Percentiles rank a stretch among this genome's conserved stretches.
phyloP scores from a whole-genome alignment of 2,888 invertebrate species.

The Agrochola macilenta region DNA sequence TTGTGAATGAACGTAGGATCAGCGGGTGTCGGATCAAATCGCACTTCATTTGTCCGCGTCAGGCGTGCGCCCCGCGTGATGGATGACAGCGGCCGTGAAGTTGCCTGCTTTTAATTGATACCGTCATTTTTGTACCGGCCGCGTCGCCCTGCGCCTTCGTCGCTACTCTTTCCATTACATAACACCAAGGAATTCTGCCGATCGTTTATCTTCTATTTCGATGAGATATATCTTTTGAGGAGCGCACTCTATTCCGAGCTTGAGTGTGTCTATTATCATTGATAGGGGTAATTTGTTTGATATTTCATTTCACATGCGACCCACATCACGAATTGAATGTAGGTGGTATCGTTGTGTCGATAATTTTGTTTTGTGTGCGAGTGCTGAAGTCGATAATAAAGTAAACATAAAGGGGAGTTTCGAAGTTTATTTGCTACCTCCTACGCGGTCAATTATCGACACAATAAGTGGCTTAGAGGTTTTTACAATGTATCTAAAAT shows the following conservation, averaged over 20 bases:
- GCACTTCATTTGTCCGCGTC: slow-evolving; percentile 90
- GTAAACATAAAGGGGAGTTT: slow-evolving; percentile 20
- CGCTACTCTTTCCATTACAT: slow-evolving; percentile 72
- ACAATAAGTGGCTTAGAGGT: not conserved
- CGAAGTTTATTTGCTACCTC: slow-evolving; percentile 3
- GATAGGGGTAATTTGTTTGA: slow-evolving; percentile 75
- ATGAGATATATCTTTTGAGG: slow-evolving; percentile 69
- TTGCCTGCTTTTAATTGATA: slow-evolving; percentile 87
- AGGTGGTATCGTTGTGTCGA: slow-evolving; percentile 50
- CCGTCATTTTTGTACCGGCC: slow-evolving; percentile 83
- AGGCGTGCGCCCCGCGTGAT: slow-evolving; percentile 81
- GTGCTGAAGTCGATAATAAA: slow-evolving; percentile 39
- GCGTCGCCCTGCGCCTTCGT: slow-evolving; percentile 44
- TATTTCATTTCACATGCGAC: slow-evolving; percentile 73
- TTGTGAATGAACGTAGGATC: slow-evolving; percentile 86
- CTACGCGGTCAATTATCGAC: slow-evolving; percentile 17
- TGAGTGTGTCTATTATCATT: slow-evolving; percentile 74
- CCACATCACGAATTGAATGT: slow-evolving; percentile 65
- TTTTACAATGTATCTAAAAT: not conserved
- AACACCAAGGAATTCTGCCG: slow-evolving; percentile 70
- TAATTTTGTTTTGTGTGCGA: slow-evolving; percentile 49
- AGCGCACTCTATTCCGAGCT: slow-evolving; percentile 66
- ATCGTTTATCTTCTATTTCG: slow-evolving; percentile 72
- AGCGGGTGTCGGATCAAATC: slow-evolving; percentile 86
- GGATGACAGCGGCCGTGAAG: slow-evolving; percentile 79